phyloP scores from a whole-genome alignment of 1,140 invertebrate genomes.

The Hesperophylax magnus region DNA sequence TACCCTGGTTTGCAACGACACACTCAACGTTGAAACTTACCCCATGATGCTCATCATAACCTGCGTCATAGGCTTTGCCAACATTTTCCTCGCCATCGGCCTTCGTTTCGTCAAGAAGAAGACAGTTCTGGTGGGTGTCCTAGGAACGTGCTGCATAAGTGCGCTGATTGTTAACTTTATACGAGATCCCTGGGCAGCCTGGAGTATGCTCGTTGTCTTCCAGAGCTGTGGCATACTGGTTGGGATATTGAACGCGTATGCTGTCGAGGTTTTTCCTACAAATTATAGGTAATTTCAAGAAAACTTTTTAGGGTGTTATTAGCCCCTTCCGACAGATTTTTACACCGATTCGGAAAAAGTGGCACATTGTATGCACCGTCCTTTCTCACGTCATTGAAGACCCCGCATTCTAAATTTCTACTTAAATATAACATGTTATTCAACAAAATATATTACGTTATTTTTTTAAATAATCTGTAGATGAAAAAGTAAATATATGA shows the following conservation, averaged over 20 bases:
- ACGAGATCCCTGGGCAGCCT: conserved; percentile 59
- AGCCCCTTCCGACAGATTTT: no score
- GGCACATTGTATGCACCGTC: no score
- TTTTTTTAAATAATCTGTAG: no score
- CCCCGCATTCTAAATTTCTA: no score
- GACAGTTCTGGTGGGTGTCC: conserved; percentile 45
- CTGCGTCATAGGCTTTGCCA: conserved; percentile 59
- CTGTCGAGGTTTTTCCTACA: conserved; percentile 66
- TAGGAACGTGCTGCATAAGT: conserved; percentile 54
- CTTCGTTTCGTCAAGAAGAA: conserved; percentile 61
- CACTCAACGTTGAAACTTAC: conserved; percentile 60
- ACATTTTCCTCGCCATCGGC: conserved; percentile 60
- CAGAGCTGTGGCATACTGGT: conserved; percentile 63
- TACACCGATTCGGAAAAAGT: no score
- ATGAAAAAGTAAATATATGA: no score
- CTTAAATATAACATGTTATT: no score
- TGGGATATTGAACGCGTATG: conserved; percentile 63
- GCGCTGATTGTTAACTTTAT: conserved; percentile 61
- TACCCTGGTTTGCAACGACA: conserved; percentile 58
- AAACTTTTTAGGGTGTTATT: no score
- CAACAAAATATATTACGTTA: no score
- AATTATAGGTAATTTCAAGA: conserved; percentile 60
- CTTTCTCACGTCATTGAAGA: no score
- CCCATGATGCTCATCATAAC: conserved; percentile 63
- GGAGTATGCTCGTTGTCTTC: conserved; percentile 62